Evolutionary conservation across 1,140 invertebrate genomes (phyloP), one percentile per base, ranked within the genome.

Genomic region (Tetragonula clypearis): DNA sequence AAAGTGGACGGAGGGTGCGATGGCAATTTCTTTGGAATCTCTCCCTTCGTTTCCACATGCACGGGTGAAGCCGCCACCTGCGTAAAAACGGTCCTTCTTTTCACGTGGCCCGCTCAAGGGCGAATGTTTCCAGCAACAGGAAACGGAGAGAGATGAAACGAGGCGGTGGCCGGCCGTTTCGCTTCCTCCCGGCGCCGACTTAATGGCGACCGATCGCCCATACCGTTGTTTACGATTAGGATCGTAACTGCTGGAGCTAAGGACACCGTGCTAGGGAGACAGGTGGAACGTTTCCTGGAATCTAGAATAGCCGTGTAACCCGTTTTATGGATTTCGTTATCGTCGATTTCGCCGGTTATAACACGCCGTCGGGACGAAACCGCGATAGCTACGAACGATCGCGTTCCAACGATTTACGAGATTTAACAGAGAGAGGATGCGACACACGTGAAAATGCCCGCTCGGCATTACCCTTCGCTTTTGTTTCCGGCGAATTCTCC

Each of bases 281-380:
- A 60, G 66, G 77, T 53, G 78, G 23, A 26, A 56, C 66, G 23
- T 58, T 85, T 85, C 68, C 77, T 66, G 30, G 83, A 85, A 74
- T 72, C 56, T 66, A 56, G 83, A 71, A 84, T 68, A 83, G 72
- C 75, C 41, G 53, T n/a, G 75, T 80, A 85, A 85, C 77, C 83
- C 83, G 83, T 80, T 85, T 85, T 85, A 84, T 84, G 76, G 75
- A 84, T 84, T 85, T 80, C 69, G 83, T 80, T 79, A 85, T 85
- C 77, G 83, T 74, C 77, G 23, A 72, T 80, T 85, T 53, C 26
- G n/a, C 21, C 83, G 77, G 78, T 85, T 85, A 85, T 85, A 80
- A 85, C 58, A 58, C 68, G 58, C 69, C 83, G 77, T 80, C 74
- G 26, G 8, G 60, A 49, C 77, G 77, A 71, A 15, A 79, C 77